phyloP scores from a whole-genome alignment of 2,797 vertebrate genomes.

The Prionace glauca region DNA sequence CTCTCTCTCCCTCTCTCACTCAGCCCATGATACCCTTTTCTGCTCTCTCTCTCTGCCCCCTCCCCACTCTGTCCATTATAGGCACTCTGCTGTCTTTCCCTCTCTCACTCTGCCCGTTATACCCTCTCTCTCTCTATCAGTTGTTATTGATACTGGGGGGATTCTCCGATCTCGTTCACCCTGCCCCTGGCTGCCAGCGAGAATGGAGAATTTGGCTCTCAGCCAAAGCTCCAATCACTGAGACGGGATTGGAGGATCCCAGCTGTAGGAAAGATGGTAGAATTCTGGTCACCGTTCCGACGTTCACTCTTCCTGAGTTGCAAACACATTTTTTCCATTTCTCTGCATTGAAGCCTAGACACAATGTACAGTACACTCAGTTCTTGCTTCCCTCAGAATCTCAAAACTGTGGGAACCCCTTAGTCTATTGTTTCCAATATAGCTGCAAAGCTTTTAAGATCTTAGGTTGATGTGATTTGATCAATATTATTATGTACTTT shows the following conservation, averaged over 20 bases:
- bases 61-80: too few species aligned
- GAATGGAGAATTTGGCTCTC: too few species aligned
- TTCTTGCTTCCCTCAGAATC: background rate
- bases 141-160: background rate
- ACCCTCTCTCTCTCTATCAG: too few species aligned
- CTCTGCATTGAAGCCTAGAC: background rate
- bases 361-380: background rate
- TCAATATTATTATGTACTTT: background rate
- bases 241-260: too few species aligned
- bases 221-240: too few species aligned
- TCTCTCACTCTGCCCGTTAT: too few species aligned
- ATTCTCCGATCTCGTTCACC: too few species aligned
- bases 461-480: background rate
- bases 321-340: background rate
- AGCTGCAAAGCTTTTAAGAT: background rate
- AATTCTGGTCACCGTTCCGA: too few species aligned
- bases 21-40: background rate
- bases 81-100: too few species aligned
- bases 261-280: too few species aligned
- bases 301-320: background rate
- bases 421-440: background rate
- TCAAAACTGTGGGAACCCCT: background rate
- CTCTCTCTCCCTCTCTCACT: too few species aligned
- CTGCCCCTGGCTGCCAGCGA: too few species aligned
- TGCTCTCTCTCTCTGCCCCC: background rate